Base-by-base conservation (phyloP, 2,113 vertebrate genomes). In the Oenanthe melanoleuca region DNA sequence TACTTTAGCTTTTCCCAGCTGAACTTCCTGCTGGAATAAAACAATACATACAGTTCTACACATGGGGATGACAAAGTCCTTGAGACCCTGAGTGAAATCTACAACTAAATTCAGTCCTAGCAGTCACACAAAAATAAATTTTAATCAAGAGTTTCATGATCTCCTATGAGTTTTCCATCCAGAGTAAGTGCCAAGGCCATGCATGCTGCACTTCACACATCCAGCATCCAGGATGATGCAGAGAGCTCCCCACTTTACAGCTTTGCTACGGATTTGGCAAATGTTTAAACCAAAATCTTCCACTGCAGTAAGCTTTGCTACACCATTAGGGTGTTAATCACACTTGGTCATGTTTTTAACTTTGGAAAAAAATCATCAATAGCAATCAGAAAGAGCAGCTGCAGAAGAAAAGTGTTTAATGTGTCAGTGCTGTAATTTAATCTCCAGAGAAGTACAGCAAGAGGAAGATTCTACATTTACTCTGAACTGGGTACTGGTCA, bases 381-480 rank as follows among this genome's bases (percentile, higher is more conserved):
- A 57, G 19, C 20, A 7, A 89, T 49, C 64, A 93, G 60, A 83
- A 89, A 59, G 8, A 92, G 34, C n/a, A 95, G 47, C 40, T 85
- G 85, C 33, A 79, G 33, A 53, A 87, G 29, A 37, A 59, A 92
- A 79, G 12, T 37, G 13, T 45, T 65, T 63, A 50, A 66, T 4
- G 12, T 26, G 33, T 67, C 29, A 10, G 3, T 37, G 25, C 11
- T 19, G 26, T 37, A n/a, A 86, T 12, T 33, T 14, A 26, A 53
- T 84, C 73, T 88, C 67, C 64, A 86, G 49, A 57, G 50, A 42
- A 65, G 33, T 18, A 65, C 5, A 66, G 31, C 31, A 80, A 72
- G 34, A 88, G 16, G 20, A 89, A 84, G 71, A 71, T 11, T 13
- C 19, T 45, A 29, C 11, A 34, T 65, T 47, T 55, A 61, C 55